Base-by-base conservation (phyloP, 2,888 invertebrate species). In the Philhelius pedissequus region DNA sequence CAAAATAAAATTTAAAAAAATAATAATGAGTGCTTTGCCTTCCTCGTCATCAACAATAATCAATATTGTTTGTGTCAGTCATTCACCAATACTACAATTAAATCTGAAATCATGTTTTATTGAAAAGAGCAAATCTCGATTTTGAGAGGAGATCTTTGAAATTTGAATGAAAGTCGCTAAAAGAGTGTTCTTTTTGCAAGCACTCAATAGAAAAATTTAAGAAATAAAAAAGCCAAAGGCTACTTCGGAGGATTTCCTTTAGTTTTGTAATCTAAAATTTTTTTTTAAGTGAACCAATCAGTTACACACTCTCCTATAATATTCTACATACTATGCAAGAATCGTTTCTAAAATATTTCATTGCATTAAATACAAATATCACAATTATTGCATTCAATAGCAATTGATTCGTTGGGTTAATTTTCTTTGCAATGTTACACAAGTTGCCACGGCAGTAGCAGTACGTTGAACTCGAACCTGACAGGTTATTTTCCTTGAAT, bases 361-460 rank as follows among this genome's bases (percentile, higher is more conserved):
- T 93, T 40, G 93, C 92, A 88, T 94, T 94, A 87, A 94, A 94
- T 58, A 94, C 93, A 54, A 94, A 92, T 87, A 94, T 93, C 75
- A 94, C 93, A 27, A 93, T 93, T 93, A 94, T 93, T 66, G 94
- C 93, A 89, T 94, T 94, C 0, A 93, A 93, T 82, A 91, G 90
- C 89, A 93, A 93, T 86, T 88, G 92, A 86, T 92, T 91, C 89
- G 90, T 92, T 75, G 88, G 92, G 18, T 92, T 86, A 20, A 54
- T 80, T 40, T 84, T 84, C 56, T 88, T 87, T 89, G 93, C 89
- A 9, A 93, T 92, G 91, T 97, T 97, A 92, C 97, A 97, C 50
- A 96, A 92, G 88, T 95, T 93, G 52, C 93, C 93, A 43, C 94
- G 93, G 89, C 97, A 97, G 90, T 96, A 96, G 90, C 97, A 97